Evolutionary conservation across 2,888 invertebrate species (phyloP).

Genomic region (Cerceris ruficornis): DNA sequence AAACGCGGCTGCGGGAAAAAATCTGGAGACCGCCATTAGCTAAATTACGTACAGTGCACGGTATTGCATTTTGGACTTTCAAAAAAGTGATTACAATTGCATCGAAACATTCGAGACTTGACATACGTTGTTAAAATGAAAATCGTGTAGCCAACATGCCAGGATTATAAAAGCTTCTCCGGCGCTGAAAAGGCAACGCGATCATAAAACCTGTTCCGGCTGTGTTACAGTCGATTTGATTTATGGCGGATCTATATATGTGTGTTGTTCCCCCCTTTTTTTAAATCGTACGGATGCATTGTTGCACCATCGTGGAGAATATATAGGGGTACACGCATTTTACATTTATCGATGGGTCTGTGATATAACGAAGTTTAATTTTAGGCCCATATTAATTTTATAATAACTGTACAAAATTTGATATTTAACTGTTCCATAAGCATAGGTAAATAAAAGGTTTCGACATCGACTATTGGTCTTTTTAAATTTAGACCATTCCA

Average conservation of each 20-base stretch:
- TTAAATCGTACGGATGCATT: constrained; percentile 3
- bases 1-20: neutral
- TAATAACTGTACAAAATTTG: too few relatives aligned
- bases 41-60: neutral
- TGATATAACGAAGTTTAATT: too few relatives aligned
- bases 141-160: neutral
- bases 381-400: too few relatives aligned
- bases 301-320: constrained; percentile 19
- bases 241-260: constrained; percentile 1
- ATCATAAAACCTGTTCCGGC: constrained; percentile 19
- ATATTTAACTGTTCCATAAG: too few relatives aligned
- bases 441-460: too few relatives aligned
- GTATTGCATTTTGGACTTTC: neutral
- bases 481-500: too few relatives aligned
- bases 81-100: neutral
- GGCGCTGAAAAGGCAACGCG: constrained; percentile 11
- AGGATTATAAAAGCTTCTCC: constrained; percentile 5
- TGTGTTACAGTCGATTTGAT: constrained; percentile 24
- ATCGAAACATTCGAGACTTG: neutral
- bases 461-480: too few relatives aligned
- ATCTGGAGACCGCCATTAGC: neutral
- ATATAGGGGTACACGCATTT: neutral
- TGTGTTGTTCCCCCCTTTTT: neutral
- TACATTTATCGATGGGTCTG: constrained; percentile 1
- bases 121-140: neutral